phyloP scores from a whole-genome alignment of 2,888 invertebrate genomes.

The Drosophila paracracens region DNA sequence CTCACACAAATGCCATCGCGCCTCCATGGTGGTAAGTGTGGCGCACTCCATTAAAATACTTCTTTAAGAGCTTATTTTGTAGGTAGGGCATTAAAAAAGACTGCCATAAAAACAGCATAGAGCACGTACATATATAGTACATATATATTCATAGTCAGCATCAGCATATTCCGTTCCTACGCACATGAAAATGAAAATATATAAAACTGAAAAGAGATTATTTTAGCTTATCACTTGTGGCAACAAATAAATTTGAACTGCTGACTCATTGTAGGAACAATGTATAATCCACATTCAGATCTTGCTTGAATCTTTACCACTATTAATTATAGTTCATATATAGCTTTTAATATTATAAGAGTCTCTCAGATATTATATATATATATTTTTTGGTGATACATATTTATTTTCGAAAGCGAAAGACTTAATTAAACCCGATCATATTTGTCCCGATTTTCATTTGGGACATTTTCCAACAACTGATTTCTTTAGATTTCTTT shows the following conservation, averaged over 20 bases:
- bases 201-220: too few species aligned
- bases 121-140: not conserved
- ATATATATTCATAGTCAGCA: too few species aligned
- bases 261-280: too few species aligned
- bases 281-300: too few species aligned
- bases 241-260: too few species aligned
- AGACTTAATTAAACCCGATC: too few species aligned
- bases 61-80: not conserved
- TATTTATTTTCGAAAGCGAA: not conserved
- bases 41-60: constrained; percentile 8
- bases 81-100: not conserved
- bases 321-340: not conserved
- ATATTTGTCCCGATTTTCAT: not conserved
- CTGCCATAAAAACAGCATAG: not conserved
- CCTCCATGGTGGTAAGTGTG: constrained; percentile 91
- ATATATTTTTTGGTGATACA: not conserved
- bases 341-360: too few species aligned
- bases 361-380: not conserved
- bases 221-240: too few species aligned
- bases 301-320: not conserved
- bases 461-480: too few species aligned
- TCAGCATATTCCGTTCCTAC: too few species aligned
- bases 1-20: constrained; percentile 95
- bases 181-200: too few species aligned
- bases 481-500: not conserved